phyloP scores from a whole-genome alignment of 2,888 invertebrate genomes.

The Drosophila pseudotakahashii region DNA sequence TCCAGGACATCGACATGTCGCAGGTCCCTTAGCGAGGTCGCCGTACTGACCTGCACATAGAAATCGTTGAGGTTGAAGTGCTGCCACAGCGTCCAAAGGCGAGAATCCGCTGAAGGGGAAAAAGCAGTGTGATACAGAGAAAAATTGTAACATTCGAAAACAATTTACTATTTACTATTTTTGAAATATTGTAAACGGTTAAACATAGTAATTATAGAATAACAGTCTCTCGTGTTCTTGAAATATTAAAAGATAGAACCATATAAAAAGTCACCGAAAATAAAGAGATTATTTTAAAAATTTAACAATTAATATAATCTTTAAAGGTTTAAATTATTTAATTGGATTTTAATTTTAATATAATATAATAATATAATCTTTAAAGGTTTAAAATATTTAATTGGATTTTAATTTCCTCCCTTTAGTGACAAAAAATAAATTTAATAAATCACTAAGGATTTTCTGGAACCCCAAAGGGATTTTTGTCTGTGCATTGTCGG shows the following conservation, averaged over 20 bases:
- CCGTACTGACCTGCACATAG: constrained; percentile 72
- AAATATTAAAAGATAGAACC: no score
- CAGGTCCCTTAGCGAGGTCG: constrained; percentile 59
- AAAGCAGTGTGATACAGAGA: not conserved
- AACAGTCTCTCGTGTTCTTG: no score
- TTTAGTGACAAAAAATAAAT: not conserved
- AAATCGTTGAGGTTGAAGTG: constrained; percentile 62
- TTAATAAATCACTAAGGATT: not conserved
- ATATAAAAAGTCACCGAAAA: no score
- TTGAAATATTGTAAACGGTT: no score
- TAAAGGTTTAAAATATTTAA: no score
- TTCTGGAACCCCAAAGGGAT: not conserved
- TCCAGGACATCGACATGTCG: constrained; percentile 35
- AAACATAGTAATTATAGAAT: no score
- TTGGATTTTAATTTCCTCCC: not conserved
- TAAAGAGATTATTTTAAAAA: no score
- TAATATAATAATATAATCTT: no score
- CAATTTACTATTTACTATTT: no score
- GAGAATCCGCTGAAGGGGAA: constrained; percentile 38
- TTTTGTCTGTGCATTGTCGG: constrained; percentile 22
- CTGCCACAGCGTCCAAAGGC: constrained; percentile 51
- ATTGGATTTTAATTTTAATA: not conserved
- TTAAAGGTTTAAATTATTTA: no score
- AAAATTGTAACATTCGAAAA: not conserved
- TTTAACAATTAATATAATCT: no score